These are phyloP conservation scores for Acromyrmex echinatior DNA, from an alignment of 1,140 invertebrate species.

Conservation along the genomic window DNA sequence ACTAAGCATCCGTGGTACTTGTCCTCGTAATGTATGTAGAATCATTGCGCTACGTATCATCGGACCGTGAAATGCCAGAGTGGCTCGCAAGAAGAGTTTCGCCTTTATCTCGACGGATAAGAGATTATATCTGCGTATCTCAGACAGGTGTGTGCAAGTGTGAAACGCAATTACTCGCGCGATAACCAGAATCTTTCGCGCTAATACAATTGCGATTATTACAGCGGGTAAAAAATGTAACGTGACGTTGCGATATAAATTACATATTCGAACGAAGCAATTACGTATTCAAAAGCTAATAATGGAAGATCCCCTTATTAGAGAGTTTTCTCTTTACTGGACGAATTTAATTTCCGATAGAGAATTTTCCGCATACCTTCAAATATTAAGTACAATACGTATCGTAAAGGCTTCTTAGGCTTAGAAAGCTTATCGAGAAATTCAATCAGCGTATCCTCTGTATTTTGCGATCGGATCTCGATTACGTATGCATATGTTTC, in stretches of 20 bases:
- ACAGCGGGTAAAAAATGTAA: background rate
- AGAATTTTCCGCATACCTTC: background rate
- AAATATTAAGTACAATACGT: too few relatives aligned
- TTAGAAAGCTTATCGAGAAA: background rate
- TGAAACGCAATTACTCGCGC: slow-evolving; percentile 24
- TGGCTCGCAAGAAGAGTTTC: background rate
- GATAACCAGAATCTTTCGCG: slow-evolving; percentile 28
- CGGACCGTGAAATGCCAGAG: slow-evolving; percentile 63
- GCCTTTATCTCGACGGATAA: slow-evolving; percentile 18
- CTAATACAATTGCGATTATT: slow-evolving; percentile 37
- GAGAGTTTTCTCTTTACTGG: background rate
- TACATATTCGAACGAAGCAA: background rate
- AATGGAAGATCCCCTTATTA: background rate
- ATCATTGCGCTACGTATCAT: slow-evolving; percentile 42
- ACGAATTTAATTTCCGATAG: background rate
- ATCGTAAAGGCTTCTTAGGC: background rate
- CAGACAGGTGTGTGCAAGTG: slow-evolving; percentile 4
- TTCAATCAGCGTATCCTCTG: background rate
- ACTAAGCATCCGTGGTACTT: slow-evolving; percentile 30
- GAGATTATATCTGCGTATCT: slow-evolving; percentile 40
- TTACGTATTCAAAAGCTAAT: background rate
- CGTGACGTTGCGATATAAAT: background rate
- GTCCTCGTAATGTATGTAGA: slow-evolving; percentile 32
- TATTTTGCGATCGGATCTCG: background rate
- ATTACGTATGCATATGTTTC: background rate